These are phyloP conservation scores for Centropus bengalensis DNA, from an alignment of 2,113 vertebrate genomes.

Conservation along the genomic window DNA sequence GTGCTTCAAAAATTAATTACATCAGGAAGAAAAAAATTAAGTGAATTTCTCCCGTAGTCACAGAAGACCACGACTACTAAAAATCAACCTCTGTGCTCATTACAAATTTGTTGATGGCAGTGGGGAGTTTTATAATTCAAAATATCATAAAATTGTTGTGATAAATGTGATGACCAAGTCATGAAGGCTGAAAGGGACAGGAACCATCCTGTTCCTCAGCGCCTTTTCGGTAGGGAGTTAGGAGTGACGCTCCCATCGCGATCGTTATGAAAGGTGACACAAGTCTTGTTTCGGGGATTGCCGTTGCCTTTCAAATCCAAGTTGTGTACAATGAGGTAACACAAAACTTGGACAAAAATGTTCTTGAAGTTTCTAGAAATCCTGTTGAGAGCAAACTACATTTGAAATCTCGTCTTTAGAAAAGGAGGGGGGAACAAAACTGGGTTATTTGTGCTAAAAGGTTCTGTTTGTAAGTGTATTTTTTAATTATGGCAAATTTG, in stretches of 20 bases:
- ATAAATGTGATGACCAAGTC: neutral
- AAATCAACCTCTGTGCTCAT: neutral
- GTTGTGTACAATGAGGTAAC: neutral
- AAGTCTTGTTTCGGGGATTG: neutral
- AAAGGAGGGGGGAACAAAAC: neutral
- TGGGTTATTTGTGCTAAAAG: neutral
- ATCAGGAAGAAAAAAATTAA: neutral
- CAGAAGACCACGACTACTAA: neutral
- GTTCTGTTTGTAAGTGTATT: neutral
- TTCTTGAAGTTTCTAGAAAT: neutral
- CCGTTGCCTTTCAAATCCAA: neutral
- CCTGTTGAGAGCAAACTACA: neutral
- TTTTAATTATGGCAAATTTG: neutral
- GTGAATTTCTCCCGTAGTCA: neutral
- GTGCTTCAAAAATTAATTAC: neutral
- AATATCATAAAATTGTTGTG: neutral
- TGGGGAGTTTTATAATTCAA: neutral
- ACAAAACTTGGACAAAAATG: neutral
- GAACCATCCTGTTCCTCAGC: neutral
- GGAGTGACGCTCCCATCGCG: neutral
- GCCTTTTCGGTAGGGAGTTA: neutral
- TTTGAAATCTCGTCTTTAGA: neutral
- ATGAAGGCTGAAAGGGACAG: neutral
- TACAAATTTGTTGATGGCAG: neutral
- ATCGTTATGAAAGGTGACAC: neutral